Conservation (phyloP, 35 echinoderm and acorn worm species). For the Eucidaris tribuloides region DNA sequence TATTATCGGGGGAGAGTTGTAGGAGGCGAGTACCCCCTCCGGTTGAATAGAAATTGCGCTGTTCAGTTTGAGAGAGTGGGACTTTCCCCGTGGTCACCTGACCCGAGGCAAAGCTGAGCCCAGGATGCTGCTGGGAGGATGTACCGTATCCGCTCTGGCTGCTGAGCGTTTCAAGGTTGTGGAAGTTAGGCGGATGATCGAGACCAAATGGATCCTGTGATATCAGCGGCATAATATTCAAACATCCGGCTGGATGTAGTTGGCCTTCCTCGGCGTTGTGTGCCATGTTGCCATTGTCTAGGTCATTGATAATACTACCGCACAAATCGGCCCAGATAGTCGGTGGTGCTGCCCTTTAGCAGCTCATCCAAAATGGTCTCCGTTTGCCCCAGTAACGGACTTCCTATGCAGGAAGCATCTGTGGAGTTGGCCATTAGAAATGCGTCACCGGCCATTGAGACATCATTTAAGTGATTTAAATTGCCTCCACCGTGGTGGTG, state of each 20-base stretch:
- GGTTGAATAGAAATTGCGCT: conserved; percentile 1
- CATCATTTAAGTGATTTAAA: background rate
- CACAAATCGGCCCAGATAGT: background rate
- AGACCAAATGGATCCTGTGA: background rate
- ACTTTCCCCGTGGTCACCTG: background rate
- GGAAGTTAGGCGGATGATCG: background rate
- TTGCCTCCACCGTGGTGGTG: background rate
- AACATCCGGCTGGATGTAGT: background rate
- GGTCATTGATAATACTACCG: conserved; percentile 11
- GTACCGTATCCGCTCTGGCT: background rate
- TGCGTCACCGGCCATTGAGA: background rate
- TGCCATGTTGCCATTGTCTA: conserved; percentile 10
- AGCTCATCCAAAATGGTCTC: conserved; percentile 22
- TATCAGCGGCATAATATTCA: background rate
- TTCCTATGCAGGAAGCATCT: conserved; percentile 6
- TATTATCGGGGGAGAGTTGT: background rate
- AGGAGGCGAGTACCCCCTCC: background rate
- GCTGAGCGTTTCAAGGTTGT: background rate
- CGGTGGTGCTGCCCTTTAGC: conserved; percentile 4
- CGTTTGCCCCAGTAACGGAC: conserved; percentile 8
- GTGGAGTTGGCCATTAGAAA: background rate
- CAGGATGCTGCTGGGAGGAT: background rate
- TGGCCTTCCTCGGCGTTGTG: background rate
- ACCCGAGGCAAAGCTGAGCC: background rate
- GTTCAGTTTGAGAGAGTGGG: background rate